Percentiles rank a stretch among this genome's conserved stretches.
Evolutionary conservation across 2,888 invertebrate genomes (phyloP).

Genomic region (Peribatodes rhomboidaria): DNA sequence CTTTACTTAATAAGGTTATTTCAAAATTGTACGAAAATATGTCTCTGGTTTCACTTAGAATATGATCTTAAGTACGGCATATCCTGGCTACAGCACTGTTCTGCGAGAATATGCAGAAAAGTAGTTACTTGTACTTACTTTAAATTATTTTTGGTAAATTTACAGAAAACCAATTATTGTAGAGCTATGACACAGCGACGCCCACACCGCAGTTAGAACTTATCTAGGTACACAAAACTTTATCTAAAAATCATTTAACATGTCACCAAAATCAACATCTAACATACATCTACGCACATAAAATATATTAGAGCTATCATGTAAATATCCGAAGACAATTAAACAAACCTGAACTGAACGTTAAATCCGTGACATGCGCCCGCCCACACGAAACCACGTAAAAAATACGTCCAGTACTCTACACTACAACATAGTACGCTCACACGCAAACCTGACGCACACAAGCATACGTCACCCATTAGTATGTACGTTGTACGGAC

Average conservation of each 20-base stretch:
- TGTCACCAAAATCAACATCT: constrained; percentile 8
- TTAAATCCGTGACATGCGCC: constrained; percentile 78
- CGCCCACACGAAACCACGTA: constrained; percentile 78
- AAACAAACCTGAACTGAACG: constrained; percentile 73
- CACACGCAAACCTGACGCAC: constrained; percentile 60
- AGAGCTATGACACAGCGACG: not conserved
- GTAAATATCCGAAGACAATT: constrained; percentile 76
- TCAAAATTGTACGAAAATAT: no score
- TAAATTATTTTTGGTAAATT: no score
- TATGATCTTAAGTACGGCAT: no score
- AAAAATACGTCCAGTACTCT: constrained; percentile 71
- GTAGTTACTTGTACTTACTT: no score
- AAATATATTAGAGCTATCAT: constrained; percentile 64
- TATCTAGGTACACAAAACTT: not conserved
- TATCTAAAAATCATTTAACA: constrained; percentile 5
- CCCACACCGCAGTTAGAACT: not conserved
- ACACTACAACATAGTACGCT: constrained; percentile 50
- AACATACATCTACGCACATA: constrained; percentile 47
- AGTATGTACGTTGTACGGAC: constrained; percentile 75
- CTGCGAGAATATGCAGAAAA: no score
- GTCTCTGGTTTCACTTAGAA: no score
- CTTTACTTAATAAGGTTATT: no score
- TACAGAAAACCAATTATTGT: not conserved
- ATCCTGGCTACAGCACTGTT: no score
- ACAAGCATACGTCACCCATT: constrained; percentile 69